phyloP scores from a whole-genome alignment of 2,113 vertebrate species.

The Pao palembangensis region DNA sequence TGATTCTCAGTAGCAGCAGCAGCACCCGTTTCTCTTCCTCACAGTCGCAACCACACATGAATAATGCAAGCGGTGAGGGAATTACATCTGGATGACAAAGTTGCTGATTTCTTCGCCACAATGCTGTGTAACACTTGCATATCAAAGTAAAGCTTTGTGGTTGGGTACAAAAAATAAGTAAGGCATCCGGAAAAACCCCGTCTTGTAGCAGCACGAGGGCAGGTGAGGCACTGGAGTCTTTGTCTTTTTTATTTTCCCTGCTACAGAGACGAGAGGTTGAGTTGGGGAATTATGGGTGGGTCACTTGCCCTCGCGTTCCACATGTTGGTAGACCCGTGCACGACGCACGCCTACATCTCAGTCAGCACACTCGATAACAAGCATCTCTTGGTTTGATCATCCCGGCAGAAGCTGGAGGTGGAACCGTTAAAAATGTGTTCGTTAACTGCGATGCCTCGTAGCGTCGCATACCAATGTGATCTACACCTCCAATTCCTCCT shows the following conservation, averaged over 20 bases:
- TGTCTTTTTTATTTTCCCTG: not conserved
- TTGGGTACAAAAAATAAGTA: slow-evolving; percentile 7
- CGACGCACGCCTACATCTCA: too few species aligned
- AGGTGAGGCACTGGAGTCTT: slow-evolving; percentile 10
- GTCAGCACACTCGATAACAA: slow-evolving; percentile 37
- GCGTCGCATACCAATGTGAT: slow-evolving; percentile 48
- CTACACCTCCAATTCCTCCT: not conserved
- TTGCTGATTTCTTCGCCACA: not conserved
- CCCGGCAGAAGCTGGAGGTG: slow-evolving; percentile 6
- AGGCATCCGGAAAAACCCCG: slow-evolving; percentile 24
- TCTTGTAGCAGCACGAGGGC: slow-evolving; percentile 49
- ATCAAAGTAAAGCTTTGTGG: slow-evolving; percentile 56
- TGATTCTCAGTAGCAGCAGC: slow-evolving; percentile 50
- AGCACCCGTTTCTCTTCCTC: slow-evolving; percentile 4
- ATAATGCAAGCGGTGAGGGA: slow-evolving; percentile 57
- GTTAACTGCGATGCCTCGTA: slow-evolving; percentile 22
- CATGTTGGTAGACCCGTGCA: too few species aligned
- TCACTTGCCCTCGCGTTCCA: not conserved
- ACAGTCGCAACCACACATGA: slow-evolving; percentile 37
- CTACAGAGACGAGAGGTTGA: not conserved
- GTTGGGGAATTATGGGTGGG: slow-evolving; percentile 39
- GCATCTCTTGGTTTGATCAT: slow-evolving; percentile 33
- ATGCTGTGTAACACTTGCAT: slow-evolving; percentile 38
- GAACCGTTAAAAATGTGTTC: slow-evolving; percentile 30
- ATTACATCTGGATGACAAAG: slow-evolving; percentile 49